Base-by-base conservation (phyloP, 2,797 vertebrate species). In the Crax fasciolata region DNA sequence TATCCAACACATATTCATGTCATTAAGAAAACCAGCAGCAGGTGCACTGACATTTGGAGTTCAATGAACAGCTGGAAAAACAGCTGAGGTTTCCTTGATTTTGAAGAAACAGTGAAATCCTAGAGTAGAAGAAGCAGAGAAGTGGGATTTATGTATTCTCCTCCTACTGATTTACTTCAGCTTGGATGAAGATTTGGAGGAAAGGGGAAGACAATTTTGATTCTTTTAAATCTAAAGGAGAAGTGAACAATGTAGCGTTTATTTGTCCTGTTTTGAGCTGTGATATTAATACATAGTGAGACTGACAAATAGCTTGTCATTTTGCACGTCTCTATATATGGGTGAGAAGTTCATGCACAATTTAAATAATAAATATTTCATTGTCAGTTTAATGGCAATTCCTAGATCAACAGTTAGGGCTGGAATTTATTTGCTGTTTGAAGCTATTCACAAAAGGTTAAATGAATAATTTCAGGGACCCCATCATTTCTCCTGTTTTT, bases 11-110 rank as follows among this genome's bases (percentile, higher is more conserved):
- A 93, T 62, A 90, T 84, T 93, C 48, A 16, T 58, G 65, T 74
- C 38, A 74, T 74, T 81, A 79, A 73, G 84, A 70, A 84, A 95
- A 74, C 11, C 39, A 66, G 44, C 39, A 77, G 62, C 83, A 96
- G 93, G 85, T 94, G 93, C 61, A 73, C 43, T 93, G 65, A 89
- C 76, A 93, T 84, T 88, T 92, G 73, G 58, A 94, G 25, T 16
- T 87, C 51, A 76, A 2, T 67, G 78, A 96, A 63, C 91, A 96
- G 67, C 94, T 94, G 94, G 86, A 73, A 91, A 94, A 14, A 41
- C 92, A 96, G 83, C 87, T 95, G 93, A 70, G n/a, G 5, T 80
- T 92, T 85, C 70, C 76, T 13, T 87, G 23, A 9, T 93, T 72
- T 65, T 81, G 84, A 92, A 92, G 74, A 85, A 55, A 27, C 89